Evolutionary conservation across 2,888 invertebrate species (phyloP), one percentile per base, ranked within the genome.

Genomic region (Epistrophe eligans): DNA sequence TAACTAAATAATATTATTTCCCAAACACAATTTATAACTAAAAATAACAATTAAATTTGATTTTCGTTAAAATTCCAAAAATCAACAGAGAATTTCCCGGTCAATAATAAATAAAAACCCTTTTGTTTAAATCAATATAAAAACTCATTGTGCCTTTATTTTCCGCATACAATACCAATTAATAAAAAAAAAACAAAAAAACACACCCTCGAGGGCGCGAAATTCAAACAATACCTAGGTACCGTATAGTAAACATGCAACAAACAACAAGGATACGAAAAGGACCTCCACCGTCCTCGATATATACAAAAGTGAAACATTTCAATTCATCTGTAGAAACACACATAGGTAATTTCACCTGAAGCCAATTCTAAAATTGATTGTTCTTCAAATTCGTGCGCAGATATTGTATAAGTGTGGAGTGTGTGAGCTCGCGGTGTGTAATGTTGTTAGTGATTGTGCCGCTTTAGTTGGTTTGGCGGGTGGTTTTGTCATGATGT

Each of bases 331-430:
- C 50, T 58, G 11, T 35, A 35, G 15, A 50, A 77, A 70, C 81
- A 62, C 73, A 70, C 81, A 62, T 70, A 71, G 57, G 60, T 67
- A n/a, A 77, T 60, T 64, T 50, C 71, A 73, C 85, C 77, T 58
- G 77, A 64, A 74, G 82, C 74, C 45, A 85, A 71, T 85, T 85
- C 50, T 35, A 57, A 73, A 85, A 85, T 82, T 82, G 81, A 85
- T 85, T 85, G 82, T 82, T 82, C 71, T 57, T 70, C 62, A 28
- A 84, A 48, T 64, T 38, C 19, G 19, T 43, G 43, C 58, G 43
- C 58, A 66, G 76, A 35, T 52, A 64, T 52, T 66, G 79, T 55
- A 4, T 4, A 11, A 24, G 64, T 19, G 19, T 43, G 32, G 35
- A 4, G 19, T 15, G 62, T 13, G 19, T 1, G 7, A 43, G 40